Percentiles rank a stretch among this genome's conserved stretches.
These are phyloP conservation scores for Onychostoma macrolepis DNA, from an alignment of 2,113 vertebrate genomes.

Conservation along the genomic window DNA sequence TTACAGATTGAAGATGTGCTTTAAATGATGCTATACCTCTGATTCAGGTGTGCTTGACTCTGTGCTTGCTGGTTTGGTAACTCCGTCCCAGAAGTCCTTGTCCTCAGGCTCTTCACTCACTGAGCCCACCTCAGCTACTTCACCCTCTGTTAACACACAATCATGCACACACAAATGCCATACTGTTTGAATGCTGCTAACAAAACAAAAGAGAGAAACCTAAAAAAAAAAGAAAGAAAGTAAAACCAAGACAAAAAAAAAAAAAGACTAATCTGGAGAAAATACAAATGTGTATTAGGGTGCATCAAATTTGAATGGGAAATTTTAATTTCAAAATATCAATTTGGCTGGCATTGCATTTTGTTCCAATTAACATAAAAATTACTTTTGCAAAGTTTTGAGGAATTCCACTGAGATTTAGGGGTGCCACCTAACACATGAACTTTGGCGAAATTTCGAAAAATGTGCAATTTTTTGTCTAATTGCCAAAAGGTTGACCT, in stretches of 20 bases:
- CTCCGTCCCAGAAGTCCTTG: conserved; percentile 73
- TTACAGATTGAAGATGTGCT: background rate
- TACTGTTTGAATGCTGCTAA: conserved; percentile 6
- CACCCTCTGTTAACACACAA: conserved; percentile 51
- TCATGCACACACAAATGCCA: background rate
- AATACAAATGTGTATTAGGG: background rate
- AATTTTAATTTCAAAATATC: too few relatives aligned
- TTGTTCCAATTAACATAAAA: too few relatives aligned
- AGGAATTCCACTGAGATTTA: too few relatives aligned
- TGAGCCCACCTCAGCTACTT: conserved; percentile 41
- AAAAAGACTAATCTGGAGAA: background rate
- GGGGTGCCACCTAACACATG: too few relatives aligned
- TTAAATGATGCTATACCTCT: conserved; percentile 41
- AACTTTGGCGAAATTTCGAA: too few relatives aligned
- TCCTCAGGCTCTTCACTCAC: conserved; percentile 66
- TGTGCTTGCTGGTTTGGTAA: conserved; percentile 60
- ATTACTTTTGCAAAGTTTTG: too few relatives aligned
- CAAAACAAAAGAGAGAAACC: background rate
- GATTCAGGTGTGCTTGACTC: conserved; percentile 42
- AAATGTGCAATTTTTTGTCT: too few relatives aligned
- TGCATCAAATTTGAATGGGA: too few relatives aligned
- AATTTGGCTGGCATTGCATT: too few relatives aligned
- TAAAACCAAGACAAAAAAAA: background rate
- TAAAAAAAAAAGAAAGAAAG: background rate
- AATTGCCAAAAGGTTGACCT: too few relatives aligned